phyloP scores from a whole-genome alignment of 2,113 vertebrate genomes.

The Phoxinus phoxinus region DNA sequence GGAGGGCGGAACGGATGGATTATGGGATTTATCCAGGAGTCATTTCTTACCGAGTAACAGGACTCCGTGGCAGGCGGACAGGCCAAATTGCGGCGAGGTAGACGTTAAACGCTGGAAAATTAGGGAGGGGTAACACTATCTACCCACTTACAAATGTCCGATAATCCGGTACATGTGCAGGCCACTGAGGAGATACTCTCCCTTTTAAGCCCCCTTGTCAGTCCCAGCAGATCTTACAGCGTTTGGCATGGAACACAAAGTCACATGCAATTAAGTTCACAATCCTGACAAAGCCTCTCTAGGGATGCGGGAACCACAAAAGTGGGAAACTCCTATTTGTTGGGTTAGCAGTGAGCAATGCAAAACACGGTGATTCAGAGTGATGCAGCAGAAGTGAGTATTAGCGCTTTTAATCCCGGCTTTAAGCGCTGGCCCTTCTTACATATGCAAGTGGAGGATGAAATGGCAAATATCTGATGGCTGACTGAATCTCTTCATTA shows the following conservation, averaged over 20 bases:
- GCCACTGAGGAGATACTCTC: constrained; percentile 48
- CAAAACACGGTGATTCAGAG: constrained; percentile 43
- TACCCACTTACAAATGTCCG: constrained; percentile 50
- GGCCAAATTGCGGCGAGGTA: constrained; percentile 52
- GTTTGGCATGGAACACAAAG: constrained; percentile 43
- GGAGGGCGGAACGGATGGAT: constrained; percentile 58
- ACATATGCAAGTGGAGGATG: constrained; percentile 23
- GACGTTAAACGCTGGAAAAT: constrained; percentile 63
- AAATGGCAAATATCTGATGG: constrained; percentile 30
- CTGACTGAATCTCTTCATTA: constrained; percentile 39
- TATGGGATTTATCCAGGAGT: constrained; percentile 58
- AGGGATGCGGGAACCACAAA: constrained; percentile 48
- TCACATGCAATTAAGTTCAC: constrained; percentile 46
- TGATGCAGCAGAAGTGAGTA: constrained; percentile 63
- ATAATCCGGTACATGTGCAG: constrained; percentile 65
- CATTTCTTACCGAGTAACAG: constrained; percentile 56
- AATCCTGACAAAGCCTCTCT: constrained; percentile 34
- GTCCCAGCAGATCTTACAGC: constrained; percentile 31
- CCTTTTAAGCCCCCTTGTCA: constrained; percentile 42
- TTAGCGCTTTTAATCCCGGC: constrained; percentile 65
- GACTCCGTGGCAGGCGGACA: constrained; percentile 47
- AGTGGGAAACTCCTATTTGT: constrained; percentile 46
- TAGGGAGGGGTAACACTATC: constrained; percentile 64
- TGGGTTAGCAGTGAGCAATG: constrained; percentile 57
- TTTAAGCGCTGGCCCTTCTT: constrained; percentile 40